Evolutionary conservation across 2,113 vertebrate genomes (phyloP), one percentile per base, ranked within the genome.

Genomic region (Centrocercus urophasianus): DNA sequence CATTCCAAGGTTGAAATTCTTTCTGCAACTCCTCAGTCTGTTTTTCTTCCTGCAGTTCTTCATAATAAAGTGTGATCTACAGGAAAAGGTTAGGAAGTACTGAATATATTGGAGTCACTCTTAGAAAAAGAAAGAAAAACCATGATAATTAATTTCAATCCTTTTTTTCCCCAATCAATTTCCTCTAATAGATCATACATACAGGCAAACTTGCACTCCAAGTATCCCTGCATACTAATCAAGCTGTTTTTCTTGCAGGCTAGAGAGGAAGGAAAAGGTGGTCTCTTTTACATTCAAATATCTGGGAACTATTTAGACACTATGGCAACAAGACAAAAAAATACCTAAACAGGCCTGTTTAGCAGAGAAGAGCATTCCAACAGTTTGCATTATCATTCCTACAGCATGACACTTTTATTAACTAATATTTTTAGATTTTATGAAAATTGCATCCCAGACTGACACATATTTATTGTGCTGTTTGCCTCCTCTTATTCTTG

Each of bases 261-360:
- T 66, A 63, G 8, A 76, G 67, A 94, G 87, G 91, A 96, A 96
- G 91, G 89, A 96, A 94, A 92, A 89, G 67, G 89, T 79, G 57
- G 70, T 48, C 66, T 78, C 24, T 73, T 74, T n/a, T 85, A 52
- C 56, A 82, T 85, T 92, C 81, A 91, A 89, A 11, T 63, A 95
- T 48, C 47, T 91, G 18, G 77, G 32, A 93, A 75, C 59, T 17
- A 10, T 48, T 89, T 77, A 78, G n/a, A 45, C 54, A 56, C 81
- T 85, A 82, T 85, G 42, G 87, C 56, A 89, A 94, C 77, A 74
- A 54, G 9, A 70, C 32, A 57, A 63, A 94, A 65, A 64, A 89
- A 13, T 11, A 38, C 15, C 47, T 57, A 60, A 48, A n/a, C 13
- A 36, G 11, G 52, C 21, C 34, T 74, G 47, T 82, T 93, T 85